Evolutionary conservation across 1,140 invertebrate species (phyloP).

Genomic region (Epicauta chinensis): DNA sequence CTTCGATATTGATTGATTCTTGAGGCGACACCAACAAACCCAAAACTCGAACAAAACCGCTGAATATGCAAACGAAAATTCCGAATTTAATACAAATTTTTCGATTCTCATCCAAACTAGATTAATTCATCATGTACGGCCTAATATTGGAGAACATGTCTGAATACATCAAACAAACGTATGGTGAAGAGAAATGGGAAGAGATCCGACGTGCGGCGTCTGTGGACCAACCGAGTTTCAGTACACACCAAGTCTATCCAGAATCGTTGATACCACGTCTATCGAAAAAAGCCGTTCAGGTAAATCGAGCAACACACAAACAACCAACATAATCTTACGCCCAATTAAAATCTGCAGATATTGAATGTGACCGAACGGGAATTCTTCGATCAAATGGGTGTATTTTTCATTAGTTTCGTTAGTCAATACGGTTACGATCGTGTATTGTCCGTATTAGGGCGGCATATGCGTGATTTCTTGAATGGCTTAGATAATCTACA

Average conservation of each 20-base stretch:
- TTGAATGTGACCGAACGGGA: constrained; percentile 76
- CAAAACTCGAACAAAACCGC: no score
- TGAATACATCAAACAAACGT: constrained; percentile 81
- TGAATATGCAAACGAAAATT: no score
- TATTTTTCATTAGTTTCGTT: constrained; percentile 83
- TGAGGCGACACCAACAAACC: no score
- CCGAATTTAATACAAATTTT: no score
- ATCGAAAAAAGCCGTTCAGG: constrained; percentile 77
- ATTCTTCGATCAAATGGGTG: constrained; percentile 87
- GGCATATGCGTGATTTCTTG: constrained; percentile 92
- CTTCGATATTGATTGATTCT: no score
- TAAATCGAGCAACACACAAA: constrained; percentile 38
- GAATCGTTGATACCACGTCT: constrained; percentile 81
- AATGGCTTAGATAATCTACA: constrained; percentile 96
- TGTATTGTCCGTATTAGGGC: constrained; percentile 79
- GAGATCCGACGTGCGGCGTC: constrained; percentile 72
- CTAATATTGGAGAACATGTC: constrained; percentile 87
- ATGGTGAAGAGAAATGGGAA: constrained; percentile 90
- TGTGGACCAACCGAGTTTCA: constrained; percentile 81
- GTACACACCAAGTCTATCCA: constrained; percentile 87
- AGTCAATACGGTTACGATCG: constrained; percentile 94
- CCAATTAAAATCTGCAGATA: constrained; percentile 51
- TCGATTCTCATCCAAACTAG: no score
- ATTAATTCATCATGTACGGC: constrained; percentile 75
- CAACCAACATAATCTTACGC: no score